Evolutionary conservation across 2,113 vertebrate genomes (phyloP).

Genomic region (Nettapus auritus): DNA sequence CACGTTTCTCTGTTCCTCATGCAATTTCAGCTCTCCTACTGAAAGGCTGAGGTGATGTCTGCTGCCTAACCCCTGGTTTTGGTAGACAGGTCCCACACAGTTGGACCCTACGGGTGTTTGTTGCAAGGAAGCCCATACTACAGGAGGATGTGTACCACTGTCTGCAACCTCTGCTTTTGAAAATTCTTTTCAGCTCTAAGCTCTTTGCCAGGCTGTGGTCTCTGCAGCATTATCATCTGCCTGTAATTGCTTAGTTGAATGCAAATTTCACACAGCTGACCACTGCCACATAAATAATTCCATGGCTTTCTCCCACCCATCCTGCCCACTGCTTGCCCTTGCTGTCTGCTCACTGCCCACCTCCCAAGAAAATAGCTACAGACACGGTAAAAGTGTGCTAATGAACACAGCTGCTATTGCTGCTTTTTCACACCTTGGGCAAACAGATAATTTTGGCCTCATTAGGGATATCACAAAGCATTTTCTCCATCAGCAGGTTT

Average conservation of each 20-base stretch:
- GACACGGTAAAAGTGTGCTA: background rate
- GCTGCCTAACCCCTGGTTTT: background rate
- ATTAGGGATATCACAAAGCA: fast-evolving
- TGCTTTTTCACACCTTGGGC: background rate
- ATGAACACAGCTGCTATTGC: background rate
- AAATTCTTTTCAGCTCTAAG: background rate
- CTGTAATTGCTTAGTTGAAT: background rate
- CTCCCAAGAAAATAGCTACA: background rate
- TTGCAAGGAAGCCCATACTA: background rate
- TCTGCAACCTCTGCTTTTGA: background rate
- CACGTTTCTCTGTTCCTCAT: background rate
- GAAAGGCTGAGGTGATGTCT: background rate
- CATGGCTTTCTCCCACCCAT: background rate
- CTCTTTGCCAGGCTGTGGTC: background rate
- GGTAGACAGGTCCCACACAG: background rate
- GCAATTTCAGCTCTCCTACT: background rate
- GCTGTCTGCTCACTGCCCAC: background rate
- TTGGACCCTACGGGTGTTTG: background rate
- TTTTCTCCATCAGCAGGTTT: background rate
- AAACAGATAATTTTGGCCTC: background rate
- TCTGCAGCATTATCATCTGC: background rate
- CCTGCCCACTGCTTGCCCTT: background rate
- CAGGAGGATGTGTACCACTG: background rate
- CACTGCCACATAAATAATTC: background rate
- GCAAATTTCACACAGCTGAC: background rate